Conservation (phyloP, 2,797 vertebrate genomes). For the Gymnodraco acuticeps region DNA sequence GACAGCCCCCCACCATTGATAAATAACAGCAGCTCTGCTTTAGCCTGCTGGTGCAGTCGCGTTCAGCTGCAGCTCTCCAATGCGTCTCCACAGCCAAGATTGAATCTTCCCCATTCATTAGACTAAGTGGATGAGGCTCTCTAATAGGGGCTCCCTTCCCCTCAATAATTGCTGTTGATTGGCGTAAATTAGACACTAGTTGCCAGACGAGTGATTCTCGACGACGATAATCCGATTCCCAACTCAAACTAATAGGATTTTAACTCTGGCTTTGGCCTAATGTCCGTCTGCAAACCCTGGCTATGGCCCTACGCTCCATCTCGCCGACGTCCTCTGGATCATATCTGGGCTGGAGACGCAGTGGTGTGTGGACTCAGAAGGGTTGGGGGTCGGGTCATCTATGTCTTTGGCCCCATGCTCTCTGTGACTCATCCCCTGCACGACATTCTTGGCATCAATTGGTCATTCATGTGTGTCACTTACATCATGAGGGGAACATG, state of each 20-base stretch:
- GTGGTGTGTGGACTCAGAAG: conserved; percentile 41
- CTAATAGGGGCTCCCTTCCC: conserved; percentile 92
- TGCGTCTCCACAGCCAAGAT: conserved; percentile 88
- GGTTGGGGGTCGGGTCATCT: conserved; percentile 50
- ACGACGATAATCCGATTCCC: conserved; percentile 90
- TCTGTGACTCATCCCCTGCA: conserved; percentile 51
- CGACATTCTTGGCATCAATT: conserved; percentile 65
- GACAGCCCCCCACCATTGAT: conserved; percentile 78
- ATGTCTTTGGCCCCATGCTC: conserved; percentile 23
- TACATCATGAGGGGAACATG: conserved; percentile 66
- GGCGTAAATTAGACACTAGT: conserved; percentile 92
- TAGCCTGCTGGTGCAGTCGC: conserved; percentile 76
- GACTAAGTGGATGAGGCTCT: conserved; percentile 91
- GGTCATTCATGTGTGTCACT: conserved; percentile 74
- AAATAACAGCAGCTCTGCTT: conserved; percentile 84
- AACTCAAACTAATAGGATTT: conserved; percentile 93
- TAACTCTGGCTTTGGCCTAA: conserved; percentile 90
- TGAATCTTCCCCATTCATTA: conserved; percentile 92
- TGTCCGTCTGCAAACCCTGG: conserved; percentile 90
- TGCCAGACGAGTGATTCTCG: conserved; percentile 92
- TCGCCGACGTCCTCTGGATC: conserved; percentile 81
- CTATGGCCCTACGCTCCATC: conserved; percentile 82
- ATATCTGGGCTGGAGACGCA: conserved; percentile 69
- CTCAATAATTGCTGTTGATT: conserved; percentile 93
- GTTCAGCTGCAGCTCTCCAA: conserved; percentile 85